These are phyloP conservation scores for Hystrix brachyura DNA, from an alignment of 2,113 vertebrate genomes.

Conservation along the genomic window DNA sequence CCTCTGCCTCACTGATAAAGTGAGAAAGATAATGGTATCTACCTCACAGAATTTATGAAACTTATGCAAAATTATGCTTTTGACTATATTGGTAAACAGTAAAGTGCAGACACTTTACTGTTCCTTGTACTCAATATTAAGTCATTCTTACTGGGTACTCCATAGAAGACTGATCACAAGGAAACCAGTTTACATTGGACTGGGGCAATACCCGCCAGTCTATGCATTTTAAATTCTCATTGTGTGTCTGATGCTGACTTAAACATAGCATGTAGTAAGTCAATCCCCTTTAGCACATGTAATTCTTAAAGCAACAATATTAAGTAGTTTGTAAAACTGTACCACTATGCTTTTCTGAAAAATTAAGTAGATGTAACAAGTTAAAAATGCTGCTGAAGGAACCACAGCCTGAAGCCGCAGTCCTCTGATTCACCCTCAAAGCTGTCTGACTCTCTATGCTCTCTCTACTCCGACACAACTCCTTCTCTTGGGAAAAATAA, in stretches of 20 bases:
- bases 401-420: background rate
- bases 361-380: background rate
- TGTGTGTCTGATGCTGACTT: background rate
- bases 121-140: slow-evolving; percentile 16
- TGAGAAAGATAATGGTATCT: background rate
- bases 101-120: background rate
- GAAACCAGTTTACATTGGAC: background rate
- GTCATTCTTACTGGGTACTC: background rate
- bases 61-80: background rate
- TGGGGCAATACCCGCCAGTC: background rate
- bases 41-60: background rate
- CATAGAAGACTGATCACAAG: background rate
- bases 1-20: background rate
- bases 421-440: background rate
- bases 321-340: background rate
- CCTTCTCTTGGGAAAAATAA: background rate
- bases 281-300: background rate
- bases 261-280: background rate
- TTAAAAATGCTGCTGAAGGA: background rate
- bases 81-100: slow-evolving; percentile 2
- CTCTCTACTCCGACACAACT: background rate
- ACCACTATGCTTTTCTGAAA: background rate
- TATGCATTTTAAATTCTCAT: background rate
- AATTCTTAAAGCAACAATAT: slow-evolving; percentile 29
- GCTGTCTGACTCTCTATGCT: background rate